Base-by-base conservation (phyloP, 2,113 vertebrate species). In the Antigone vipio region DNA sequence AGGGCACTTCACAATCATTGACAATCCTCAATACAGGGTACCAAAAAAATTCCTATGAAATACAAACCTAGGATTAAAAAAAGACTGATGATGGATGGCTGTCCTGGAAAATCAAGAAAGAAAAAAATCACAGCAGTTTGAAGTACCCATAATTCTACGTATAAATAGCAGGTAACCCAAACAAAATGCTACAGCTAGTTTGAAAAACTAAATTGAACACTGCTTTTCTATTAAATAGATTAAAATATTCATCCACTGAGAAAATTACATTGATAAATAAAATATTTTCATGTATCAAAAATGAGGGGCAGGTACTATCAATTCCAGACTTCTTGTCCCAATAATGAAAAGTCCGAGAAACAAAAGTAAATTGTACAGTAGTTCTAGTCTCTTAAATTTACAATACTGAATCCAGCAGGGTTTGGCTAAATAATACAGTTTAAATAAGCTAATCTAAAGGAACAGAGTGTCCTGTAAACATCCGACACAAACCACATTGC, bases 381-480 rank as follows among this genome's bases (percentile, higher is more conserved):
- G 86, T 93, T 95, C 91, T 97, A 94, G 32, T 68, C 77, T 91
- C 74, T 88, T 85, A 68, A 78, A 77, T 94, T 97, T 96, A 95
- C 89, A 96, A 96, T 83, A 96, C 89, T 97, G 93, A 95, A 95
- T 85, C 94, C 94, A 94, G 79, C 55, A 95, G 85, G 88, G 92
- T 95, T 95, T 95, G 95, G 92, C 93, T 96, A 95, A 96, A 75
- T 87, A 88, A 91, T 58, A 95, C 50, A 80, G 81, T 89, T 97
- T 95, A 96, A 96, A 96, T 95, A 93, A 88, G 75, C 89, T 95
- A 96, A 93, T 77, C 88, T 94, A 96, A 94, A 94, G 91, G 93
- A 97, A 96, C 93, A 95, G 52, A 88, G 77, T 14, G 87, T 92
- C 89, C 91, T 96, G 94, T 97, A 97, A 97, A 97, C 97, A 97